Evolutionary conservation across 2,888 invertebrate genomes (phyloP).

Genomic region (Hybos culiciformis): DNA sequence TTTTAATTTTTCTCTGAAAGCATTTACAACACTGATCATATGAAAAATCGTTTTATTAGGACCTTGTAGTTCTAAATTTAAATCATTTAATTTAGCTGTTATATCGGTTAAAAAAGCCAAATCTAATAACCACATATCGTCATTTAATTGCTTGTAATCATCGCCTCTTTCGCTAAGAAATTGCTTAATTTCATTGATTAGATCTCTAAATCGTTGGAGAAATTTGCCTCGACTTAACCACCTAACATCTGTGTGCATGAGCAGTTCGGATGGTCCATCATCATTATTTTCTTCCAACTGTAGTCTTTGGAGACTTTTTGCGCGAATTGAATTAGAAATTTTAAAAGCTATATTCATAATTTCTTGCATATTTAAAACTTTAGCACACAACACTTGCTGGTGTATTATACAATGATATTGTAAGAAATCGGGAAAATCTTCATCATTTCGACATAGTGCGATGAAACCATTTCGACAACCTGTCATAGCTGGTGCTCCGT

Average conservation of each 20-base stretch:
- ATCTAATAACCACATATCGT: slow-evolving; percentile 14
- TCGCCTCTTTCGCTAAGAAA: slow-evolving; percentile 9
- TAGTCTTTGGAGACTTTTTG: neutral
- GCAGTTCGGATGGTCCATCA: slow-evolving; percentile 1
- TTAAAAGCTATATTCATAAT: slow-evolving; percentile 1
- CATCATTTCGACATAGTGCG: slow-evolving; percentile 1
- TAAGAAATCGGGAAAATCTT: slow-evolving; percentile 1
- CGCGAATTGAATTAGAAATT: slow-evolving; percentile 2
- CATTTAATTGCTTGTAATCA: slow-evolving; percentile 12
- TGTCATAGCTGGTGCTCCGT: slow-evolving; percentile 2
- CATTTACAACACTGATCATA: slow-evolving; percentile 14
- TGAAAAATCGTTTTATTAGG: slow-evolving; percentile 11
- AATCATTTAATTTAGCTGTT: slow-evolving; percentile 14
- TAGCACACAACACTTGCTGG: neutral
- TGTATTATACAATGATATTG: slow-evolving; percentile 2
- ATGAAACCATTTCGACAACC: slow-evolving; percentile 4
- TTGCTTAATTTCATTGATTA: neutral
- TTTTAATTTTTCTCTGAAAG: slow-evolving; percentile 12
- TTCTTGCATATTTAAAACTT: neutral
- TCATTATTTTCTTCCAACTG: neutral
- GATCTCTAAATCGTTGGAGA: neutral
- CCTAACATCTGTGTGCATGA: slow-evolving; percentile 7
- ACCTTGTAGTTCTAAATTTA: slow-evolving; percentile 15
- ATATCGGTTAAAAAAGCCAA: slow-evolving; percentile 15
- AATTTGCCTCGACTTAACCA: slow-evolving; percentile 7